These are phyloP conservation scores for Arnoldichthys spilopterus DNA, from an alignment of 2,797 vertebrate species.

Conservation along the genomic window DNA sequence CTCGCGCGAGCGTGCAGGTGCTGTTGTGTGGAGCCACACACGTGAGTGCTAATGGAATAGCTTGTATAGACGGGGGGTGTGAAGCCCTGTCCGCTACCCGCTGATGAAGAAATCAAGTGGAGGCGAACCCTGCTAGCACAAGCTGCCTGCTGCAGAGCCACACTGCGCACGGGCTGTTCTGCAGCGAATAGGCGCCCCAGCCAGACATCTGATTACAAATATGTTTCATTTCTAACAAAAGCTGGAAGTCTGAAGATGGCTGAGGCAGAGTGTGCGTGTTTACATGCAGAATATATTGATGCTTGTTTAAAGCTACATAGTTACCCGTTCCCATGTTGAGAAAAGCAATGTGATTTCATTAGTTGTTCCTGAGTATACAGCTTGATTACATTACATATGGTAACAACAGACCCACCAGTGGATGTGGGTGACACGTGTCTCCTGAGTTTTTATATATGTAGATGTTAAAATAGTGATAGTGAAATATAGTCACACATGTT, in stretches of 20 bases:
- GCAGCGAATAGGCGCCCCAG: constrained; percentile 60
- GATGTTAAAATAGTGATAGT: no score
- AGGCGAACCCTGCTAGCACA: constrained; percentile 69
- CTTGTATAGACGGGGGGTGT: constrained; percentile 57
- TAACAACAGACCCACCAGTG: neutral
- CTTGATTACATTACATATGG: neutral
- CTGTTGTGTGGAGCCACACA: neutral
- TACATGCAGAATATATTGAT: neutral
- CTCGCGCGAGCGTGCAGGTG: neutral
- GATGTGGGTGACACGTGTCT: neutral
- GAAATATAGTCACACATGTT: no score
- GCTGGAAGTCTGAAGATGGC: constrained; percentile 42
- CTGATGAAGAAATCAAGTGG: constrained; percentile 81
- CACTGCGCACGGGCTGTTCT: constrained; percentile 70
- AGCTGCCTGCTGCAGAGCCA: constrained; percentile 76
- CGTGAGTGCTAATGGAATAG: constrained; percentile 17
- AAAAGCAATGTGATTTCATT: neutral
- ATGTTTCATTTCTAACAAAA: constrained; percentile 55
- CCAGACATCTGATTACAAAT: constrained; percentile 68
- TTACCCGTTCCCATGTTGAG: neutral
- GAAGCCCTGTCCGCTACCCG: constrained; percentile 61
- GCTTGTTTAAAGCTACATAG: neutral
- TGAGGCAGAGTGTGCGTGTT: constrained; percentile 4
- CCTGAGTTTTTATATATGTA: no score
- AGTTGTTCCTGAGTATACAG: neutral